Conservation (phyloP, 2,797 vertebrate species). For the Cygnus olor region DNA sequence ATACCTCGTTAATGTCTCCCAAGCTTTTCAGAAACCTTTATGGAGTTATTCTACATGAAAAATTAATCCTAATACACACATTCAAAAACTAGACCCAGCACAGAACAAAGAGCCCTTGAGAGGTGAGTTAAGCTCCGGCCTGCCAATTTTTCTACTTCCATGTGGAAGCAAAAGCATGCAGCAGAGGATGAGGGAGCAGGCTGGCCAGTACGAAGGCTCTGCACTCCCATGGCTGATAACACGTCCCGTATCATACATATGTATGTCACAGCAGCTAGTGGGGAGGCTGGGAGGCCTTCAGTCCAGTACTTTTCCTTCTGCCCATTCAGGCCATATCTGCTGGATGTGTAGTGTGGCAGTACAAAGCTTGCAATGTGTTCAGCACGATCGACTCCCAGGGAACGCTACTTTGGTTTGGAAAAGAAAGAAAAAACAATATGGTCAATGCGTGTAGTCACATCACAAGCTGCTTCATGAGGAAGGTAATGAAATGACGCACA, state of each 20-base stretch:
- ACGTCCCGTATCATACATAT: rapidly evolving
- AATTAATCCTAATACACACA: background rate
- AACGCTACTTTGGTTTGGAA: background rate
- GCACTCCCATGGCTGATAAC: background rate
- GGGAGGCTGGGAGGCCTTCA: background rate
- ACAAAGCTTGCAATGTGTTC: background rate
- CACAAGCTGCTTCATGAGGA: slow-evolving; percentile 29
- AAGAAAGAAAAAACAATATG: slow-evolving; percentile 11
- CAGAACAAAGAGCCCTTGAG: background rate
- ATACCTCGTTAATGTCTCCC: background rate
- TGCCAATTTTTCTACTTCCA: background rate
- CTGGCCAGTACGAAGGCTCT: rapidly evolving
- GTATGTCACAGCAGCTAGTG: background rate
- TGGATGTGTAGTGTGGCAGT: background rate
- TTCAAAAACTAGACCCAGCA: background rate
- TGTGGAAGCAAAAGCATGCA: background rate
- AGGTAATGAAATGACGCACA: slow-evolving; percentile 69
- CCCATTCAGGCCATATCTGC: background rate
- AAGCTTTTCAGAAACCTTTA: background rate
- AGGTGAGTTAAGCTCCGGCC: background rate
- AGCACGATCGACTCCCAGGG: background rate
- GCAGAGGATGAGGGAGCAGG: background rate
- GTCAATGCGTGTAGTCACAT: background rate
- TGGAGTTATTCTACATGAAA: background rate
- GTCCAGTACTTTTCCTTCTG: background rate